Evolutionary conservation across 2,113 vertebrate species (phyloP), one percentile per base, ranked within the genome.

Genomic region (Burhinus bistriatus): DNA sequence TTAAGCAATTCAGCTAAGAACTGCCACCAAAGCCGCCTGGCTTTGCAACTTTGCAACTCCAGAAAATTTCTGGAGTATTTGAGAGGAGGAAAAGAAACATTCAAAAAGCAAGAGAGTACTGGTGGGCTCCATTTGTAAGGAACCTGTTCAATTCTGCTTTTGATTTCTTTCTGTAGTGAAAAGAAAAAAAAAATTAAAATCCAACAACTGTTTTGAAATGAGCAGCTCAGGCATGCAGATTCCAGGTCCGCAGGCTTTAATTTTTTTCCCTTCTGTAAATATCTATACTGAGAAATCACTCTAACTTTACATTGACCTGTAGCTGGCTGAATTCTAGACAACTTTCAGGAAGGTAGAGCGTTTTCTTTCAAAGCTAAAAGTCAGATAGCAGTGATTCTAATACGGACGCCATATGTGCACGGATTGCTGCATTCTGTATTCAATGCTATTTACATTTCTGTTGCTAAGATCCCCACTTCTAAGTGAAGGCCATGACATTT

Each of bases 1-100:
- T 91, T 90, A 94, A 94, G 78, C 62, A 86, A 91, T 21, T 29
- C 64, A 90, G 59, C 84, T 93, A 88, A 79, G 40, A 90, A 73
- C 27, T 82, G 42, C 87, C 57, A 95, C 79, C 47, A 62, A 87
- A 94, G 57, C 52, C 38, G 38, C 38, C 51, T 38, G n/a, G 59
- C 64, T 88, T 75, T 95, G 64, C 59, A 93, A 29, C 55, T 68
- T 95, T 57, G n/a, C n/a, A n/a, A n/a, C n/a, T n/a, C 51, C 59
- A 95, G 38, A 92, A 95, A 44, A 68, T 71, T 68, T 83, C 58
- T 78, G 64, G 29, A 73, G 19, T 81, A 54, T 66, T 64, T 69
- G 42, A 26, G 19, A 88, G 20, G 18, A 79, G 26, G 85, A 38
- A 89, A 90, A 69, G 26, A 83, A 73, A 72, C 19, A 54, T 45